Conservation (phyloP, 2,888 invertebrate species). For the Altica lythri region DNA sequence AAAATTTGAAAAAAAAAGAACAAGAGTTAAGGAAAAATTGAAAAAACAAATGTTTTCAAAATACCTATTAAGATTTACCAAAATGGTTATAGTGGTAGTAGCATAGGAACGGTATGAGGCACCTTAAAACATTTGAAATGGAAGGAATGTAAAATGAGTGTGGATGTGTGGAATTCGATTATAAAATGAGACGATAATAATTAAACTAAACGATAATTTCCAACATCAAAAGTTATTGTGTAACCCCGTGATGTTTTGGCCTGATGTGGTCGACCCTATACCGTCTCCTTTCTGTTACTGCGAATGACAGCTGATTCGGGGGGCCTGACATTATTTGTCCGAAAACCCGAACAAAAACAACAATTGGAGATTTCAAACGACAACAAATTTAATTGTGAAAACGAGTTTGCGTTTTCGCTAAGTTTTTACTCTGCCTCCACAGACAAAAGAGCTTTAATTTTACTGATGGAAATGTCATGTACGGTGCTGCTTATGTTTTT, state of each 20-base stretch:
- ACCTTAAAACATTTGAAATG: too few species aligned
- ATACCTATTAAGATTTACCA: too few species aligned
- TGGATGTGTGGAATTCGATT: too few species aligned
- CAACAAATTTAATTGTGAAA: slow-evolving; percentile 40
- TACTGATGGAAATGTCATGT: slow-evolving; percentile 40
- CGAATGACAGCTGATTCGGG: slow-evolving; percentile 38
- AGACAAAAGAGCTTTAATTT: slow-evolving; percentile 38
- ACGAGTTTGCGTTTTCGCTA: slow-evolving; percentile 37
- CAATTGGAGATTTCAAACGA: slow-evolving; percentile 38
- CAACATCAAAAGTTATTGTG: slow-evolving; percentile 12
- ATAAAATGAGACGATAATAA: too few species aligned
- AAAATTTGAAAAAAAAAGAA: too few species aligned
- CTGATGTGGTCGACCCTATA: slow-evolving; percentile 4
- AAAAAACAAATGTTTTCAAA: too few species aligned
- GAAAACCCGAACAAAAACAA: slow-evolving; percentile 36
- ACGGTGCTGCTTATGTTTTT: slow-evolving; percentile 34
- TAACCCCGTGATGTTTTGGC: slow-evolving; percentile 8
- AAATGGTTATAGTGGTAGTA: too few species aligned
- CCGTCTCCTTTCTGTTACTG: slow-evolving; percentile 3
- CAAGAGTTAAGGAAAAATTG: too few species aligned
- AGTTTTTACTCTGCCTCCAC: slow-evolving; percentile 34
- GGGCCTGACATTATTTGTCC: slow-evolving; percentile 39
- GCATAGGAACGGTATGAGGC: too few species aligned
- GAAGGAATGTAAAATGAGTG: too few species aligned
- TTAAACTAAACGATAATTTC: too few species aligned